These are phyloP conservation scores for Melanotaenia nigrans DNA, from an alignment of 2,797 vertebrate genomes.

Conservation along the genomic window DNA sequence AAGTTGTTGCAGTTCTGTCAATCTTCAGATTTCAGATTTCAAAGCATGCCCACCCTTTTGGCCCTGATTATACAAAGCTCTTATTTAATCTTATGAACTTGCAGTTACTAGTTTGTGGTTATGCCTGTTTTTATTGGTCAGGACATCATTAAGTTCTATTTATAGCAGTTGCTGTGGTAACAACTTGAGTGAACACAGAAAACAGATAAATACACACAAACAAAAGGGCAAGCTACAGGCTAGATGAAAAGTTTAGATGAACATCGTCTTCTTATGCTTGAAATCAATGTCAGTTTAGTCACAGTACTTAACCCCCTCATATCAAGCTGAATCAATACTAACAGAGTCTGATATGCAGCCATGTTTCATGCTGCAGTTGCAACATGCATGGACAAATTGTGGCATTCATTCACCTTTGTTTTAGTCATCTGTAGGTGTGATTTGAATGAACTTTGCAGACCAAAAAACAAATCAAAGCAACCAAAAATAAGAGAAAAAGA, in stretches of 20 bases:
- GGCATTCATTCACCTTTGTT: background rate
- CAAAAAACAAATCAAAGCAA: background rate
- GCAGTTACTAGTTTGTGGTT: too few species aligned
- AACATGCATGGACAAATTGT: background rate
- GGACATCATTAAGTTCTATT: constrained; percentile 15
- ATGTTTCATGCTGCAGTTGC: constrained; percentile 19
- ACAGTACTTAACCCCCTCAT: background rate
- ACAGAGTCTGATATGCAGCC: background rate
- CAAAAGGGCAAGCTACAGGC: constrained; percentile 12
- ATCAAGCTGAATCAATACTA: constrained; percentile 8
- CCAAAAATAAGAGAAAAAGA: too few species aligned
- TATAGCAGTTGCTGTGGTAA: constrained; percentile 29
- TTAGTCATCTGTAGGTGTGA: background rate
- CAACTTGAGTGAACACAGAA: constrained; percentile 4
- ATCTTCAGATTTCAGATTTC: background rate
- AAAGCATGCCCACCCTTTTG: background rate
- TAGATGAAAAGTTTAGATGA: constrained; percentile 36
- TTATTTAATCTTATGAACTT: too few species aligned
- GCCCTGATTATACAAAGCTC: too few species aligned
- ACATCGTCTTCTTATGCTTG: constrained; percentile 1
- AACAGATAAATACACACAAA: constrained; percentile 19
- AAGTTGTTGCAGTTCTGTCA: background rate
- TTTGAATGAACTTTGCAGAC: constrained; percentile 2
- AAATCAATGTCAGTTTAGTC: constrained; percentile 2
- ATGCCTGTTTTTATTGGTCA: constrained; percentile 6